Percentiles rank a stretch among this genome's conserved stretches.
phyloP scores from a whole-genome alignment of 2,113 vertebrate genomes.

The Ivindomyrus marchei region DNA sequence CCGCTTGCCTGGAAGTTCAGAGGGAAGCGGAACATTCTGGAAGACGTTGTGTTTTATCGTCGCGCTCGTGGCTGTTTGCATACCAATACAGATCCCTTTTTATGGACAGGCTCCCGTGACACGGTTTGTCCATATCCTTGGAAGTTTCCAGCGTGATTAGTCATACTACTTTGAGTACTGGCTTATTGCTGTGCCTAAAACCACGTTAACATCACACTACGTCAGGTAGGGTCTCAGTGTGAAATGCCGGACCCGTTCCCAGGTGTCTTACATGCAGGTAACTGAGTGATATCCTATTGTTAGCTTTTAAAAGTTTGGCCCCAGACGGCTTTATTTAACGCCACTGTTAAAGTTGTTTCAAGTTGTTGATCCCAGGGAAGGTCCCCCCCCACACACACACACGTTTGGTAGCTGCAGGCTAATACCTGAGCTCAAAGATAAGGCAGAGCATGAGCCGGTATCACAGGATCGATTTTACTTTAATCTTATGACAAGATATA shows the following conservation, averaged over 20 bases:
- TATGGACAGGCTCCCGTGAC: not conserved
- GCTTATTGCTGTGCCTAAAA: not conserved
- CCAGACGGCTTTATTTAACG: not conserved
- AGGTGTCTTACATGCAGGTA: not conserved
- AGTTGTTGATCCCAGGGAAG: not conserved
- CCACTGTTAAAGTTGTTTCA: not conserved
- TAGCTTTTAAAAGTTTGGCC: not conserved
- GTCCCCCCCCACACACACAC: not conserved
- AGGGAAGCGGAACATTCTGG: not conserved
- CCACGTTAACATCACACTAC: not conserved
- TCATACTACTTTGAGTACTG: not conserved
- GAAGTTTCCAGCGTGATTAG: not conserved
- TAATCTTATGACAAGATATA: not conserved
- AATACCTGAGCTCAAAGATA: not conserved
- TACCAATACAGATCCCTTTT: not conserved
- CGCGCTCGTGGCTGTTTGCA: not conserved
- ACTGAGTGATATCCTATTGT: not conserved
- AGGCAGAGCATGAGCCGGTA: not conserved
- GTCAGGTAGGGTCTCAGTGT: not conserved
- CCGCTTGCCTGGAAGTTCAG: slow-evolving; percentile 6
- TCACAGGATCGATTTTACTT: not conserved
- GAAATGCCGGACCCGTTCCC: not conserved
- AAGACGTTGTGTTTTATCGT: not conserved
- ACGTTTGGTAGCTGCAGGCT: not conserved
- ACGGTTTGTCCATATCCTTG: not conserved